Percentiles rank a stretch among this genome's conserved stretches.
Conservation (phyloP, 2,888 invertebrate species). For the Hirtodrosophila duncani region DNA sequence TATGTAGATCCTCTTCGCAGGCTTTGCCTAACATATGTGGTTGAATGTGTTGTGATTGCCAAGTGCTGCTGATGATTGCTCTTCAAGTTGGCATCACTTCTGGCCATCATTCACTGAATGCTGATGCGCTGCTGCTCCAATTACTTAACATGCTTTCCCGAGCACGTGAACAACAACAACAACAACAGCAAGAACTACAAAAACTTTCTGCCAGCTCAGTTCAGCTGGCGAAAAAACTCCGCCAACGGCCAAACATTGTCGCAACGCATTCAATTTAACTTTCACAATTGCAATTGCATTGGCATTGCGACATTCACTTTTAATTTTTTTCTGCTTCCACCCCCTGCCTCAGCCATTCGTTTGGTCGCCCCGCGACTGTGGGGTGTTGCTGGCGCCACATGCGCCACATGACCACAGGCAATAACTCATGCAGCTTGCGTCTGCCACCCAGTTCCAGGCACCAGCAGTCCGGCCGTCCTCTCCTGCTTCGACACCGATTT, state of each 20-base stretch:
- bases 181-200: conserved; percentile 11
- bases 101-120: no score
- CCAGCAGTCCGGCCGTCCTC: background rate
- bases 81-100: no score
- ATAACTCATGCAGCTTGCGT: conserved; percentile 40
- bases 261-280: conserved; percentile 54
- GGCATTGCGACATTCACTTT: conserved; percentile 57
- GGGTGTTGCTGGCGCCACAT: conserved; percentile 45
- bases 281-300: conserved; percentile 56
- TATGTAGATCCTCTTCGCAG: no score
- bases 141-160: conserved; percentile 47
- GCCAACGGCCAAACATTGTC: conserved; percentile 43
- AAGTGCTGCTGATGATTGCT: no score
- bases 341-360: background rate
- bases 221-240: no score
- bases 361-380: no score
- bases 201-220: no score
- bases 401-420: conserved; percentile 53
- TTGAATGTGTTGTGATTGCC: no score
- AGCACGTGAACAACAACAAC: conserved; percentile 5
- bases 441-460: background rate
- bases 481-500: background rate
- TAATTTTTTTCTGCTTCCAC: conserved; percentile 30
- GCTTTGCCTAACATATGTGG: no score
- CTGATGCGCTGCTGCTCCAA: conserved; percentile 54